These are phyloP conservation scores for Philotrypesis tridentata DNA, from an alignment of 1,140 invertebrate species.

Conservation along the genomic window DNA sequence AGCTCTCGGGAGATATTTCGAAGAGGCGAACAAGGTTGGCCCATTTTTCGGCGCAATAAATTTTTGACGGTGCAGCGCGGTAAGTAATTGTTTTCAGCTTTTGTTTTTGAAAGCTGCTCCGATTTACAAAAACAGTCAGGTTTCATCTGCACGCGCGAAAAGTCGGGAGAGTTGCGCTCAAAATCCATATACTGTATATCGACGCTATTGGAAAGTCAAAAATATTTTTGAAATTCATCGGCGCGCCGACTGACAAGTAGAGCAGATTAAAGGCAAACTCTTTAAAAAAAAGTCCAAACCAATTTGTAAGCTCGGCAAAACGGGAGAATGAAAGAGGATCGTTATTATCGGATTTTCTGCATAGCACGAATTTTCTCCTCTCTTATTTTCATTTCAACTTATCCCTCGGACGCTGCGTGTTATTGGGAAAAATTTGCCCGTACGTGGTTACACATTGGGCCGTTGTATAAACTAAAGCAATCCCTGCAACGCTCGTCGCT, in stretches of 20 bases:
- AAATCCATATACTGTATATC: background rate
- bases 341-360: conserved; percentile 7
- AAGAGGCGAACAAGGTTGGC: too few species aligned
- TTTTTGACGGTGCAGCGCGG: too few species aligned
- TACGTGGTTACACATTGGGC: background rate
- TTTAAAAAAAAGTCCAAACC: conserved; percentile 9
- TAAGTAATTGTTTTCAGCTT: too few species aligned
- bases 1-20: too few species aligned
- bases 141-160: background rate
- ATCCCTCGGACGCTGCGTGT: background rate
- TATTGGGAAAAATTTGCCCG: background rate
- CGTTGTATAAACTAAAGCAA: background rate
- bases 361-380: background rate
- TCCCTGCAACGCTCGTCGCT: background rate
- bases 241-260: background rate
- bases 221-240: background rate
- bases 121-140: too few species aligned
- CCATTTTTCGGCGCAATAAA: too few species aligned
- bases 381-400: conserved; percentile 15
- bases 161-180: background rate
- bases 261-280: background rate
- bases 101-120: too few species aligned
- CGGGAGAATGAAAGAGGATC: background rate
- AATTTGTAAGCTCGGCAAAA: background rate
- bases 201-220: background rate